Conservation (phyloP, 53 echinoderm and acorn worm genomes). For the Paelopatides confundens region DNA sequence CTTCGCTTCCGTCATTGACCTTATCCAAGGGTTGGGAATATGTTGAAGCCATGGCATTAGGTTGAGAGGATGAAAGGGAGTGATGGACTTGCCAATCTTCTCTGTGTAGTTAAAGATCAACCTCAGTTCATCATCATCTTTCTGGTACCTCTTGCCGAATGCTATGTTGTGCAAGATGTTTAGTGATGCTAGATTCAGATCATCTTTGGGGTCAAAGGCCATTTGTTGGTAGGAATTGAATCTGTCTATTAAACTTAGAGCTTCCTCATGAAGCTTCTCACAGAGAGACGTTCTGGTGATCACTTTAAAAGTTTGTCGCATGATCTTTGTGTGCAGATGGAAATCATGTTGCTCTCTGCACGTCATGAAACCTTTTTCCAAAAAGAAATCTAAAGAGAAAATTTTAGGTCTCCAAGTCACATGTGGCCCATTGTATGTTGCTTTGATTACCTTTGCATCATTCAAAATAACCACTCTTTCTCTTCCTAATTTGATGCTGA, state of each 20-base stretch:
- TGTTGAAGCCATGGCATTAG: conserved; percentile 88
- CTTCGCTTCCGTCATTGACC: conserved; percentile 73
- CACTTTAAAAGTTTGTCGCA: conserved; percentile 92
- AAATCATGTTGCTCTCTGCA: conserved; percentile 86
- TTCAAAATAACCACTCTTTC: conserved; percentile 92
- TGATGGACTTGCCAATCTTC: conserved; percentile 89
- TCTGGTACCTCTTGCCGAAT: conserved; percentile 90
- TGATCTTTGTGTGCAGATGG: conserved; percentile 91
- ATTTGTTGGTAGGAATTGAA: conserved; percentile 72
- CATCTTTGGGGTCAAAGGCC: conserved; percentile 90
- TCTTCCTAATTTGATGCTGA: conserved; percentile 89
- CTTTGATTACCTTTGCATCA: conserved; percentile 79
- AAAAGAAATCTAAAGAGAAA: conserved; percentile 94
- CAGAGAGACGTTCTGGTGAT: conserved; percentile 87
- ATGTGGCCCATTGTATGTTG: conserved; percentile 91
- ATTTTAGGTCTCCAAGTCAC: conserved; percentile 90
- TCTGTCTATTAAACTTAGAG: conserved; percentile 68
- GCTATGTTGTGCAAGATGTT: conserved; percentile 97
- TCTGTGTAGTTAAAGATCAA: conserved; percentile 90
- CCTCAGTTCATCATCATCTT: conserved; percentile 78
- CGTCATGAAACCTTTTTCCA: conserved; percentile 93
- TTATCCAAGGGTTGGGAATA: conserved; percentile 94
- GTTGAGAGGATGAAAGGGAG: conserved; percentile 93
- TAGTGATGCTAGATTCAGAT: conserved; percentile 89
- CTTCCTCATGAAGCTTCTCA: conserved; percentile 82